Base-by-base conservation (phyloP, 1,140 invertebrate species). In the Pygmarrhopalites habei region DNA sequence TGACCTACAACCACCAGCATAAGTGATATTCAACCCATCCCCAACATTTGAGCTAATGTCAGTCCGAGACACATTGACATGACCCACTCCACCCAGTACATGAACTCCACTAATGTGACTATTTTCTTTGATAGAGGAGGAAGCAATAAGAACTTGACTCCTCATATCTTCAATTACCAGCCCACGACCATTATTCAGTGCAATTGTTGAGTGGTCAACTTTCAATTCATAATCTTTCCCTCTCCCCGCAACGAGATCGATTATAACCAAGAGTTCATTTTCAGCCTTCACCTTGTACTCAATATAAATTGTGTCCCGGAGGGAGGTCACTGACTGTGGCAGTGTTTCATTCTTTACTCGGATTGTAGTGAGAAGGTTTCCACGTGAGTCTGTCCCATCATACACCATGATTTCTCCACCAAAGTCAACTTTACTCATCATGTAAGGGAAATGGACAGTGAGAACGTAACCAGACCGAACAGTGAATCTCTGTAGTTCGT, bases 141-240 rank as follows among this genome's bases (percentile, higher is more conserved):
- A 82, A 68, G 90, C 86, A 53, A 92, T 81, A 74, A 90, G 85
- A 10, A 93, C 72, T 67, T 86, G 85, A 1, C 87, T 90, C 72
- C 89, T 80, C 49, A 93, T 77, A 73, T 90, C 90, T 75, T 95
- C 89, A 7, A 89, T 83, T 3, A 83, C 86, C 49, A 96, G 83
- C 28, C 96, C 96, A 75, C 94, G 85, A 1, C 95, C 95, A 71
- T 88, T 88, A 76, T 99, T 99, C 69, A 89, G 83, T 0, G 84
- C 82, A 41, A 98, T 84, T 25, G 86, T 82, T 19, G 89, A 89
- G 66, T 89, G 85, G 0, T 86, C 88, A 7, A 99, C 81, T 65
- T 92, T 89, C 1, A 98, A 79, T 74, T 96, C 92, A 72, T 87
- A 88, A 51, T 84, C 86, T 82, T 92, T 92, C 62, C 79, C 85